Conservation (phyloP, 2,797 vertebrate genomes). For the Perdix hodgsoniae region DNA sequence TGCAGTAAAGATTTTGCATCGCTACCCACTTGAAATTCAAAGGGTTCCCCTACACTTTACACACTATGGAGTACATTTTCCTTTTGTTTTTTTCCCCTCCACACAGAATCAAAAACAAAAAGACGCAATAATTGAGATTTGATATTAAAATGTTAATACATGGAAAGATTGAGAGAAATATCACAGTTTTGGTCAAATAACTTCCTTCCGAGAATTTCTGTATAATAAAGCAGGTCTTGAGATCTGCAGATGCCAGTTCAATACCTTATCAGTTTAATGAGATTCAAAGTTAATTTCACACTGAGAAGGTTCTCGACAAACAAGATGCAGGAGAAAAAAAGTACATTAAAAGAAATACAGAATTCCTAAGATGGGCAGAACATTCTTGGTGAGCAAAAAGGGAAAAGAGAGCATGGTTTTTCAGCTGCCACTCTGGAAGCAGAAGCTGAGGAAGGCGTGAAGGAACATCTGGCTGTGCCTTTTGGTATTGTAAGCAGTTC, state of each 20-base stretch:
- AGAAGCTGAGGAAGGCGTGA: background rate
- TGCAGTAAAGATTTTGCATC: accelerated
- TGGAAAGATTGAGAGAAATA: background rate
- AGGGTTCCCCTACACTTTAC: background rate
- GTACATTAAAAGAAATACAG: background rate
- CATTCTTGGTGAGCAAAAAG: background rate
- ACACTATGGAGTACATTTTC: background rate
- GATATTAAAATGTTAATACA: background rate
- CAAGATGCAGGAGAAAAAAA: background rate
- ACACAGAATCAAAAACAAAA: background rate
- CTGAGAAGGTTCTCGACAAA: background rate
- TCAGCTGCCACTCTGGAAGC: background rate
- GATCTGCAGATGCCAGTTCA: background rate
- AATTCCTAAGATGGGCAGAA: background rate
- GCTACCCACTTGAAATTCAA: background rate
- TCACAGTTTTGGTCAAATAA: background rate
- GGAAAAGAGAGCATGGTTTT: background rate
- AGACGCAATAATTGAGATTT: accelerated
- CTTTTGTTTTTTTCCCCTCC: background rate
- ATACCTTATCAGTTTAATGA: background rate
- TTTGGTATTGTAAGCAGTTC: background rate
- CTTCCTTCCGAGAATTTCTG: background rate
- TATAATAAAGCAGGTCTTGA: background rate
- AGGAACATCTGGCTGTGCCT: background rate
- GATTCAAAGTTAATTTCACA: constrained; percentile 24